A percentile compares a stretch with the other conserved stretches of the same genome.
phyloP scores from a whole-genome alignment of 2,113 vertebrate species.

The Carassius gibelio region DNA sequence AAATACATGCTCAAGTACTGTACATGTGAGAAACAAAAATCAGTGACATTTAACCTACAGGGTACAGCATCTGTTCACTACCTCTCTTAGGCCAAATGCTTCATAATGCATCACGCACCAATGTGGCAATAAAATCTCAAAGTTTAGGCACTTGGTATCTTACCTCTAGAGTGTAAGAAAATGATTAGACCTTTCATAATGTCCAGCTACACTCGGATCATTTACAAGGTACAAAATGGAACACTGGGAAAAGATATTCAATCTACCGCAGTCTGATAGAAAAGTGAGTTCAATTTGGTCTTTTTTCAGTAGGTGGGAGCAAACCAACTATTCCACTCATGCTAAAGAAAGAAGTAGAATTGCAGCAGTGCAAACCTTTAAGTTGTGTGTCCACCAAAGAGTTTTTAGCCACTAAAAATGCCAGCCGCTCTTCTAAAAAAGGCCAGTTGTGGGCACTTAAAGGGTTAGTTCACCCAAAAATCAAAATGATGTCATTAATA shows the following conservation, averaged over 20 bases:
- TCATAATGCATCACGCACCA: constrained; percentile 56
- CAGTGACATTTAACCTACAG: constrained; percentile 47
- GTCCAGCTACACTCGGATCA: constrained; percentile 63
- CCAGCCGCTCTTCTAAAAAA: not conserved
- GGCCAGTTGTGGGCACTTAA: no score
- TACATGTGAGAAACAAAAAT: constrained; percentile 34
- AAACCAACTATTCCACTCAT: constrained; percentile 58
- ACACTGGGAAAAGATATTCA: constrained; percentile 74
- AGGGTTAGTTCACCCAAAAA: no score
- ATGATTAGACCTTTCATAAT: constrained; percentile 72
- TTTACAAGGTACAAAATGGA: constrained; percentile 69
- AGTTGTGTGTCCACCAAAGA: constrained; percentile 14
- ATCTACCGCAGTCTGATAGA: constrained; percentile 74
- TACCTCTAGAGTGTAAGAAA: constrained; percentile 78
- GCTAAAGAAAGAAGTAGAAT: constrained; percentile 60
- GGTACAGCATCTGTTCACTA: constrained; percentile 16
- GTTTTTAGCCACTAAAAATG: not conserved
- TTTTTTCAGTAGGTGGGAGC: constrained; percentile 8
- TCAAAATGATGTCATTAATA: no score
- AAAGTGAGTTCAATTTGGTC: constrained; percentile 69
- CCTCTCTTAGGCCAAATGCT: constrained; percentile 38
- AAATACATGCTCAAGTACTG: constrained; percentile 44
- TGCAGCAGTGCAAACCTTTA: constrained; percentile 28
- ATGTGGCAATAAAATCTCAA: constrained; percentile 61
- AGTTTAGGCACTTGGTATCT: constrained; percentile 92